Conservation (phyloP, 1,140 invertebrate species). For the Achatina immaculata region DNA sequence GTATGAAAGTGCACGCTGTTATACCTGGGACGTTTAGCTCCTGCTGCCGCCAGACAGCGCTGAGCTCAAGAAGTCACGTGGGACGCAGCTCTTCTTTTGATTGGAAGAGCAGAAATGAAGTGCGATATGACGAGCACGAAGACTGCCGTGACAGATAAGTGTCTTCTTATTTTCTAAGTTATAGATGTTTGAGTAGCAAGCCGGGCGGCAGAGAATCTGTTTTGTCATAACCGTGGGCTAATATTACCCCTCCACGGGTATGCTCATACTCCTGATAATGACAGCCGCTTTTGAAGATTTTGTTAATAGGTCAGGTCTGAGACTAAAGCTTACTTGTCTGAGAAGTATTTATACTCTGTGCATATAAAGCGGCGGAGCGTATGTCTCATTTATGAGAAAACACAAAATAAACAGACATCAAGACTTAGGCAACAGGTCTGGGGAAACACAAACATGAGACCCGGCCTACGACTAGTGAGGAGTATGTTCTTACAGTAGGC, state of each 20-base stretch:
- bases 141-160: constrained; percentile 43
- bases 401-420: too few relatives aligned
- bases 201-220: constrained; percentile 35
- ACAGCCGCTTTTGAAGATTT: constrained; percentile 34
- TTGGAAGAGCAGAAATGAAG: constrained; percentile 40
- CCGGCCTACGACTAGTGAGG: too few relatives aligned
- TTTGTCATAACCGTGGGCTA: constrained; percentile 42
- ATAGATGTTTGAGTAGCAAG: constrained; percentile 12
- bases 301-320: constrained; percentile 13
- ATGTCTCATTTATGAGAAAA: too few relatives aligned
- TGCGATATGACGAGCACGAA: constrained; percentile 26
- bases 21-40: background rate
- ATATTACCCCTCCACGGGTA: constrained; percentile 23
- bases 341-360: too few relatives aligned
- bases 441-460: too few relatives aligned
- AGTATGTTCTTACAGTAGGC: too few relatives aligned
- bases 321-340: too few relatives aligned
- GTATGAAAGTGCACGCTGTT: constrained; percentile 40
- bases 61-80: constrained; percentile 31
- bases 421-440: too few relatives aligned
- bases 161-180: background rate
- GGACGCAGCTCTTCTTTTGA: constrained; percentile 16
- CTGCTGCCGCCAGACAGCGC: background rate
- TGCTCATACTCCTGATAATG: constrained; percentile 17
- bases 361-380: too few relatives aligned